Evolutionary conservation across 2,888 invertebrate species (phyloP), one percentile per base, ranked within the genome.

Genomic region (Fragum sueziense): DNA sequence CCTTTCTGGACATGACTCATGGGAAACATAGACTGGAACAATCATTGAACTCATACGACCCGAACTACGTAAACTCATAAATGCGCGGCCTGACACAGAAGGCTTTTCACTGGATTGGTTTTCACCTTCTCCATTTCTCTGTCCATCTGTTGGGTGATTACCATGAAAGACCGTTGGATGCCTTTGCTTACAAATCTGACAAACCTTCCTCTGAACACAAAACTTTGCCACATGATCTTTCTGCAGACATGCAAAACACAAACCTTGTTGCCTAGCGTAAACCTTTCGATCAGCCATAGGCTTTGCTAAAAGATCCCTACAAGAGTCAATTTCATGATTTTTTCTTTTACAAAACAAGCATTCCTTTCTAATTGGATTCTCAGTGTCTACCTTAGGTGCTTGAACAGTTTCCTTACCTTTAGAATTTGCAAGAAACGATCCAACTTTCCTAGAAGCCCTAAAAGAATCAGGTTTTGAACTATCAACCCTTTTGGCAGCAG

Each of bases 11-110:
- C 73, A 70, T 20, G 74, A 51, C 17, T n/a, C n/a, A 57, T 74
- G 75, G 4, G 84, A 81, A 0, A 87, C 22, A 74, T 71, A 84
- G 0, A 87, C 84, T 27, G 79, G 79, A 34, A 82, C 34, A 27
- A 79, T 76, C 41, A 74, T 61, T 20, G 82, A 79, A 20, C 14
- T n/a, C 17, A 20, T 47, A 47, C 47, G n/a, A 20, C 3, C 47
- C 41, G 25, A 76, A 9, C n/a, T 47, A 2, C 20, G 47, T 14
- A 20, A 20, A 20, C 20, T 20, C 47, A 47, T 3, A 47, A 47
- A 47, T 14, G 47, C 47, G 3, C 4, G 2, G n/a, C 47, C n/a
- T 47, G 47, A 47, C 20, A 47, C 17, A n/a, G 47, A 47, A n/a
- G 3, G n/a, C 3, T 14, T 9, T 4, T 47, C 17, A 14, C 47